Base-by-base conservation (phyloP, 1,140 invertebrate genomes). In the Centruroides vittatus region DNA sequence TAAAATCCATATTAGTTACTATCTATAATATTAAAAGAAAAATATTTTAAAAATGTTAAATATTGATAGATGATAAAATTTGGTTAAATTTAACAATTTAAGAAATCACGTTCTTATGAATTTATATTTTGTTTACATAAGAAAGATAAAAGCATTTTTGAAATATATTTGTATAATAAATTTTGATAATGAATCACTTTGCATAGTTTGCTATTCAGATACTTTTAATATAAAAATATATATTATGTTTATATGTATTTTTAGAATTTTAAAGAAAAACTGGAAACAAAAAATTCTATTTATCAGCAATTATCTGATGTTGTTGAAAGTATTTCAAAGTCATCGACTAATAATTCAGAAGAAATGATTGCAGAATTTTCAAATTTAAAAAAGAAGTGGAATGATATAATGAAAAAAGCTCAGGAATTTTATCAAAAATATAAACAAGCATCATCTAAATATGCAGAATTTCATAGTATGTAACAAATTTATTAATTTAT, bases 381-480 rank as follows among this genome's bases (percentile, higher is more conserved):
- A 13, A 36, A 55, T 7, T 11, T 89, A 13, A 86, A 84, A 72
- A 81, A 82, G 9, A 76, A 80, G 54, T 88, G 86, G 86, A 82
- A 80, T 35, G 79, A 82, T 66, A 80, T 84, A 13, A 85, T 82
- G 1, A 80, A 80, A 70, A 74, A 76, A 35, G 79, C 86, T 56
- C 82, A 82, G 67, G 79, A 81, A 11, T 72, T 71, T 41, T 68
- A 72, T 58, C 77, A 77, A 67, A 74, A 78, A 51, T 73, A 85
- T 52, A 81, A 82, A 67, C 81, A 85, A 67, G 84, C 84, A 51
- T 81, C 83, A 68, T 78, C 83, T 62, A 82, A 87, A 68, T 82
- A 85, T 67, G 85, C 85, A 47, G 86, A 89, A 77, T 85, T 89
- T 72, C 81, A 84, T 70, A 75, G 77, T 78, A 65, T 55, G 64